A percentile compares a stretch with the other conserved stretches of the same genome.
These are phyloP conservation scores for Sebastes paucispinis DNA, from an alignment of 2,797 vertebrate genomes.

Conservation along the genomic window DNA sequence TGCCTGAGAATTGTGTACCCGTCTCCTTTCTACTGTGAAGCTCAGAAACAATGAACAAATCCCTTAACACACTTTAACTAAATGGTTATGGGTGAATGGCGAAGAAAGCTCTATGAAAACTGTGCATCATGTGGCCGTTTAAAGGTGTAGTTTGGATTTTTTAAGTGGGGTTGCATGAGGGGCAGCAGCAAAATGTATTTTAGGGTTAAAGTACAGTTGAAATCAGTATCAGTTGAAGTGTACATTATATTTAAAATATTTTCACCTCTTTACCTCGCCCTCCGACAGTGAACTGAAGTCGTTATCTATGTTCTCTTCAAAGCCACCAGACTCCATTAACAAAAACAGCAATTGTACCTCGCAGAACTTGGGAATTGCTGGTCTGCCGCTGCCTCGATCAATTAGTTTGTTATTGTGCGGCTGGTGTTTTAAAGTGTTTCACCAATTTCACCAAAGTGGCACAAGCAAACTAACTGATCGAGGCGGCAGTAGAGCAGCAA, in stretches of 20 bases:
- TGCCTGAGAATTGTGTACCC: not conserved
- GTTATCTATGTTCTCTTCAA: not conserved
- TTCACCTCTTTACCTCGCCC: too few relatives aligned
- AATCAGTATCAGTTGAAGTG: too few relatives aligned
- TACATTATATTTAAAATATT: fast-evolving
- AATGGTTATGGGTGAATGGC: not conserved
- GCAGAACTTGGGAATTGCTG: not conserved
- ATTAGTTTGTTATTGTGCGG: not conserved
- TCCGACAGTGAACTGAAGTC: not conserved
- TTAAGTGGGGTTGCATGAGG: not conserved
- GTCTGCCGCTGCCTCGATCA: not conserved
- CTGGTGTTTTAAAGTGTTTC: not conserved
- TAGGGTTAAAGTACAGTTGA: too few relatives aligned
- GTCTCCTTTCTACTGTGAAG: not conserved
- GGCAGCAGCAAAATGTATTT: not conserved
- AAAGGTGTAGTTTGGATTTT: not conserved
- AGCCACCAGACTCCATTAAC: not conserved
- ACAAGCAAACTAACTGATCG: too few relatives aligned
- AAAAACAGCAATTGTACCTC: not conserved
- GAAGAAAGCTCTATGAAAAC: not conserved
- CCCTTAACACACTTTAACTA: not conserved
- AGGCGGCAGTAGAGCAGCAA: too few relatives aligned
- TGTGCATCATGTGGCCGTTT: not conserved
- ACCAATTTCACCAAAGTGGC: too few relatives aligned
- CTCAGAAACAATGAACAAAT: not conserved